phyloP scores from a whole-genome alignment of 2,797 vertebrate genomes.

The Acipenser oxyrinchus region DNA sequence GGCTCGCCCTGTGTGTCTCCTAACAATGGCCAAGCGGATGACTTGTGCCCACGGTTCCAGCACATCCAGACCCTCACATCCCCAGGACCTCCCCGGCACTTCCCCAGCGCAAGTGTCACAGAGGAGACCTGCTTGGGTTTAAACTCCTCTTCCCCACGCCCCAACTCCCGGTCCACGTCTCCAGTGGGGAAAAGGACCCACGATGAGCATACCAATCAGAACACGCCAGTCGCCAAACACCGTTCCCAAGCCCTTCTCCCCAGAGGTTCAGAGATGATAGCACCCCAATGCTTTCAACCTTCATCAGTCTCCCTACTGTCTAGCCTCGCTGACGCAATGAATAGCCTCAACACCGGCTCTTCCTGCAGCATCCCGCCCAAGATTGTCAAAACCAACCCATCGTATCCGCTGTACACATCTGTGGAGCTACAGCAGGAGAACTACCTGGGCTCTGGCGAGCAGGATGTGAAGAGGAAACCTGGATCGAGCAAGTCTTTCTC shows the following conservation, averaged over 20 bases:
- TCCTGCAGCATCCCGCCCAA: conserved; percentile 78
- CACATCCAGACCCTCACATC: conserved; percentile 92
- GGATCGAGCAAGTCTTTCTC: conserved; percentile 72
- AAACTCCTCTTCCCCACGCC: conserved; percentile 78
- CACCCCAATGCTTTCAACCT: conserved; percentile 41
- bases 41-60: conserved; percentile 91
- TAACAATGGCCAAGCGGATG: conserved; percentile 78
- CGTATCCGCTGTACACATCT: conserved; percentile 59
- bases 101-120: conserved; percentile 79
- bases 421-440: conserved; percentile 74
- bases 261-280: conserved; percentile 70
- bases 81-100: conserved; percentile 89
- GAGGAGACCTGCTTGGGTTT: conserved; percentile 80
- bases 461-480: conserved; percentile 77
- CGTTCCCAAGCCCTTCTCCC: conserved; percentile 87
- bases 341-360: conserved; percentile 60
- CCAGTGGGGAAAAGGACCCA: conserved; percentile 93
- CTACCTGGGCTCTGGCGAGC: conserved; percentile 75
- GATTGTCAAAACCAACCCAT: conserved; percentile 81
- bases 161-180: conserved; percentile 85
- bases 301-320: conserved; percentile 45
- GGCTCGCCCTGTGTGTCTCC: conserved; percentile 95
- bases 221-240: conserved; percentile 60
- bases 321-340: conserved; percentile 70
- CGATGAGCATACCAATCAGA: conserved; percentile 77